Evolutionary conservation across 2,113 vertebrate genomes (phyloP).

Genomic region (Marcusenius ussheri): DNA sequence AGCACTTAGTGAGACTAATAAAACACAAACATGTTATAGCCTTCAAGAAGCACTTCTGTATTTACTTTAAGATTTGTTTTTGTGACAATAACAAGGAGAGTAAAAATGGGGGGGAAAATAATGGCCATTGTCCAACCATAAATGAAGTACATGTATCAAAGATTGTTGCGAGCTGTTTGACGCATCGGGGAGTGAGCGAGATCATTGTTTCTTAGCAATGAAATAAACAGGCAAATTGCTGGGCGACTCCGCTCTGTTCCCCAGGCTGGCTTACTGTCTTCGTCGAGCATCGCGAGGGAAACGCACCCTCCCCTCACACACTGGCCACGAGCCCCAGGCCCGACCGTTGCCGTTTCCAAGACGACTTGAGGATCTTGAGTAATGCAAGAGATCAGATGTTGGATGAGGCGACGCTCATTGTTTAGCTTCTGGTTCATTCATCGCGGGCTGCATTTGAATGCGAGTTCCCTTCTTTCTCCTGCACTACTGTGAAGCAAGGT

Average conservation of each 20-base stretch:
- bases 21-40: not conserved
- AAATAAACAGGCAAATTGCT: conserved; percentile 27
- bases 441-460: not conserved
- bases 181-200: not conserved
- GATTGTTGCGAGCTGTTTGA: conserved; percentile 17
- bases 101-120: not conserved
- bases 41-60: not conserved
- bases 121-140: not conserved
- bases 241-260: not conserved
- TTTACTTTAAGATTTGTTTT: conserved; percentile 15
- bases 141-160: not conserved
- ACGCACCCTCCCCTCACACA: not conserved
- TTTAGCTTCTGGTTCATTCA: not conserved
- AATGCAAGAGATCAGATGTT: not conserved
- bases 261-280: conserved; percentile 13
- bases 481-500: not conserved
- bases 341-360: conserved; percentile 12
- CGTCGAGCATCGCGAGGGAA: not conserved
- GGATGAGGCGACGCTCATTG: not conserved
- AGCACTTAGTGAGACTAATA: not conserved
- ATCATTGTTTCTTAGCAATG: conserved; percentile 26
- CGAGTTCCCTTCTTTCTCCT: not conserved
- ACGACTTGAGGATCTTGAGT: not conserved
- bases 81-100: not conserved
- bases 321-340: not conserved